A percentile compares a stretch with the other conserved stretches of the same genome.
These are phyloP conservation scores for Pyrochroa serraticornis DNA, from an alignment of 2,888 invertebrate species.

Conservation along the genomic window DNA sequence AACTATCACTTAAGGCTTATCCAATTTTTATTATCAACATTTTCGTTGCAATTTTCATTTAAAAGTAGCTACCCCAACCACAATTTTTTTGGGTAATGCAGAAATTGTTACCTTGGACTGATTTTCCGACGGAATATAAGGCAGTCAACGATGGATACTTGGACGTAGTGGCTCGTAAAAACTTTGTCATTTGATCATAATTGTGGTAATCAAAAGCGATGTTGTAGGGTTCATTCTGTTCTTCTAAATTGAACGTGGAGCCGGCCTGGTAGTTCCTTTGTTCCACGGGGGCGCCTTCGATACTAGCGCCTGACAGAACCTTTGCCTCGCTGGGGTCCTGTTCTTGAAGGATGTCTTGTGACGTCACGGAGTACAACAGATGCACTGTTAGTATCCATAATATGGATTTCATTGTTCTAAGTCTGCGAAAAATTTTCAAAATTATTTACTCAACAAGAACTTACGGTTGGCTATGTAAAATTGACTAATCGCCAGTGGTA, in stretches of 20 bases:
- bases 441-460: too few species aligned
- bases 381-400: not conserved
- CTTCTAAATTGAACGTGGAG: not conserved
- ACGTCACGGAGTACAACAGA: not conserved
- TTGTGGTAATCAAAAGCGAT: slow-evolving; percentile 88
- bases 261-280: slow-evolving; percentile 16
- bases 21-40: too few species aligned
- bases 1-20: too few species aligned
- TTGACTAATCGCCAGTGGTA: too few species aligned
- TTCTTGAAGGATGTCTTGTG: not conserved
- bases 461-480: too few species aligned
- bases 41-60: too few species aligned
- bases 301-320: slow-evolving; percentile 7
- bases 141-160: slow-evolving; percentile 86
- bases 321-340: slow-evolving; percentile 8
- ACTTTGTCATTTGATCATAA: slow-evolving; percentile 83
- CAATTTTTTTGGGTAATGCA: too few species aligned
- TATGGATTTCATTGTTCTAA: slow-evolving; percentile 1
- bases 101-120: slow-evolving; percentile 76
- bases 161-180: slow-evolving; percentile 79
- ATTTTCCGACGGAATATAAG: slow-evolving; percentile 91
- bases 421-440: not conserved
- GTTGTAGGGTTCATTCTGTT: slow-evolving; percentile 43
- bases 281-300: slow-evolving; percentile 5
- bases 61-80: too few species aligned